These are phyloP conservation scores for Apeltes quadracus DNA, from an alignment of 2,113 vertebrate species.

Conservation along the genomic window DNA sequence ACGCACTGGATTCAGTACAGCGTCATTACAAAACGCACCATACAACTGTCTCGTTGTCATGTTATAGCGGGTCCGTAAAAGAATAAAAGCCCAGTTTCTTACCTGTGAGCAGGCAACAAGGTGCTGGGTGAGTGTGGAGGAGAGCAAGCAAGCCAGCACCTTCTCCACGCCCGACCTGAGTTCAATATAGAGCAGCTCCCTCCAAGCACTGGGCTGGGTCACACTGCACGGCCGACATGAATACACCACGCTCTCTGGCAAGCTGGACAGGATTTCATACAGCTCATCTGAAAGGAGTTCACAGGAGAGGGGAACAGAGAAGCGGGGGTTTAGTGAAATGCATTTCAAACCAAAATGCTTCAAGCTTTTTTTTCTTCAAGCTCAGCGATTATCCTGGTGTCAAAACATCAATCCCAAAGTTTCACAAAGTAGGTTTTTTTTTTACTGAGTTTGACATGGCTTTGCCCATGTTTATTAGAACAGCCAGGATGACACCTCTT, in stretches of 20 bases:
- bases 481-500: not conserved
- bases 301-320: not conserved
- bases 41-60: not conserved
- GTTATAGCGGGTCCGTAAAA: not conserved
- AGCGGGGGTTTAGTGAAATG: not conserved
- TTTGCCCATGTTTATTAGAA: not conserved
- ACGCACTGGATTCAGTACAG: not conserved
- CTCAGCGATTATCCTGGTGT: not conserved
- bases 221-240: slow-evolving; percentile 88
- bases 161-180: slow-evolving; percentile 86
- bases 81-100: slow-evolving; percentile 5
- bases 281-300: slow-evolving; percentile 83
- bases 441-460: not conserved
- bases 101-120: slow-evolving; percentile 87
- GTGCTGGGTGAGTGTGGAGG: slow-evolving; percentile 83
- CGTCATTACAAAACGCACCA: not conserved
- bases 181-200: slow-evolving; percentile 86
- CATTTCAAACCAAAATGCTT: not conserved
- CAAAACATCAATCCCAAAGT: not conserved
- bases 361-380: not conserved
- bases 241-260: slow-evolving; percentile 92
- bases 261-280: slow-evolving; percentile 91
- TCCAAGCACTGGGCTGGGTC: slow-evolving; percentile 84
- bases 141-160: slow-evolving; percentile 87
- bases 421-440: not conserved